Conservation (phyloP, 2,888 invertebrate species). For the Pammene fasciana region DNA sequence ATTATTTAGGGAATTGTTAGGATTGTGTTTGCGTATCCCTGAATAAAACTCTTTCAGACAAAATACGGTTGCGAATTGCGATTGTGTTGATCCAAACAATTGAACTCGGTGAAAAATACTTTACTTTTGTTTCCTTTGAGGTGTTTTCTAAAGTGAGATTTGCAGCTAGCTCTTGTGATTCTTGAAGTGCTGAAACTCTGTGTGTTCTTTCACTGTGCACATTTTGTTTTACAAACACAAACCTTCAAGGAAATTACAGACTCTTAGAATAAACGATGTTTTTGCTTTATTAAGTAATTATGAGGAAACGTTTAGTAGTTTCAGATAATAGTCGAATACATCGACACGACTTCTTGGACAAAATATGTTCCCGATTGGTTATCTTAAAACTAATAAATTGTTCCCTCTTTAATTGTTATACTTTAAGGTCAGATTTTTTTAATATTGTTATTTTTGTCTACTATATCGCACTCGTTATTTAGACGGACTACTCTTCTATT, state of each 20-base stretch:
- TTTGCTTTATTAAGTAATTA: background rate
- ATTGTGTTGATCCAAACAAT: slow-evolving; percentile 50
- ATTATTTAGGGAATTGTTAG: slow-evolving; percentile 47
- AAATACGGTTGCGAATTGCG: slow-evolving; percentile 52
- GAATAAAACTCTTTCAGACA: slow-evolving; percentile 44
- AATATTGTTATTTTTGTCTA: no score
- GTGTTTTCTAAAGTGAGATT: slow-evolving; percentile 16
- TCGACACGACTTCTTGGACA: no score
- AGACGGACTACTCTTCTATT: no score
- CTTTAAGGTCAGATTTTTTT: no score
- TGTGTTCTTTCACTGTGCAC: background rate
- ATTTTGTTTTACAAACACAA: background rate
- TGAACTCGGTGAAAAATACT: slow-evolving; percentile 49
- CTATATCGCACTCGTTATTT: no score
- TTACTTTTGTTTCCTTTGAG: slow-evolving; percentile 34
- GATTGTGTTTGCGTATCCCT: slow-evolving; percentile 41
- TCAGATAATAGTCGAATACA: no score
- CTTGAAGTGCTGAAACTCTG: slow-evolving; percentile 9
- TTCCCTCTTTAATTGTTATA: no score
- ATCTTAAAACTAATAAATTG: no score
- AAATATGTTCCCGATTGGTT: no score
- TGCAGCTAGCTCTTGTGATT: slow-evolving; percentile 17
- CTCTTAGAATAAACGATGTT: background rate
- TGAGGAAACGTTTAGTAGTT: background rate
- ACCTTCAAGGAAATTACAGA: background rate